Base-by-base conservation (phyloP, 2,113 vertebrate genomes). In the Epinephelus fuscoguttatus region DNA sequence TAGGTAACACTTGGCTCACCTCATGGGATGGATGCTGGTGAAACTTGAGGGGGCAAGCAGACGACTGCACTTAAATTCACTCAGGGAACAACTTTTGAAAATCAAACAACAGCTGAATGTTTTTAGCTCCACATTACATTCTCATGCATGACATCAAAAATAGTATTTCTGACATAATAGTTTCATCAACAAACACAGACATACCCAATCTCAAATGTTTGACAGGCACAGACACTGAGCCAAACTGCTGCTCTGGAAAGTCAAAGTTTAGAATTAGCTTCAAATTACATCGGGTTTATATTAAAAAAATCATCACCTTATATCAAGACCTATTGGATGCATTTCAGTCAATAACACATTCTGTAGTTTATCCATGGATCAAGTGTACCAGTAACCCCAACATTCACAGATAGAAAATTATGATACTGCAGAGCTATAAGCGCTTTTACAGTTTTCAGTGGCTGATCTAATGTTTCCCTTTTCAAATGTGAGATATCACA, bases 101-200 rank as follows among this genome's bases (percentile, higher is more conserved):
- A 70, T 53, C 19, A 55, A 68, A 64, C 45, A 82, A 70, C 78
- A 78, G 81, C 78, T 88, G 61, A 81, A 82, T 82, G 75, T 67
- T 52, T 85, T 89, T 69, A 84, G 73, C 72, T 84, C 80, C 88
- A 92, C 60, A 37, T 88, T 70, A 93, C 84, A 89, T 45, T 45
- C 70, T 90, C 92, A 93, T 94, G 92, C 93, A 88, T 73, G 60
- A 93, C 91, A 94, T 91, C 84, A 91, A 92, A 94, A 90, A 84
- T 90, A 86, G 85, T 45, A 85, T 90, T 90, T 90, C 63, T 90
- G 83, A 88, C 83, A 89, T 33, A 64, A 76, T 74, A 83, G 77
- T 75, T 88, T 59, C 80, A 80, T 82, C 57, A 82, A 90, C 84
- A 90, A 74, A 91, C 72, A 84, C 52, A 11, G 71, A 86, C 68